phyloP scores from a whole-genome alignment of 1,140 invertebrate genomes.

The Brachionus rubens region DNA sequence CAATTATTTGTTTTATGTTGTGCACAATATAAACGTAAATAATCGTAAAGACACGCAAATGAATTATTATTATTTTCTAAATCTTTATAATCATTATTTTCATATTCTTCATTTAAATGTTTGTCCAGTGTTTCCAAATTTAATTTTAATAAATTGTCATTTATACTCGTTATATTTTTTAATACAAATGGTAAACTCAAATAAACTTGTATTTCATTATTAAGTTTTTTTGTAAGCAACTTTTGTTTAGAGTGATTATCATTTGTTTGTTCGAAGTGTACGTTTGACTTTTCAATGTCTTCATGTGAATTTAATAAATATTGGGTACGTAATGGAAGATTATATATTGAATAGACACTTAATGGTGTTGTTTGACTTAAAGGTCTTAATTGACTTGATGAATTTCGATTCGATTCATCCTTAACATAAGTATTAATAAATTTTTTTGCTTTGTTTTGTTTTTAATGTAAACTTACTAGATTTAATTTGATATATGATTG shows the following conservation, averaged over 20 bases:
- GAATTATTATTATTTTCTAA: too few species aligned
- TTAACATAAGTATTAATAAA: neutral
- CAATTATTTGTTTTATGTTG: constrained; percentile 33
- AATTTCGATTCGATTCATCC: constrained; percentile 26
- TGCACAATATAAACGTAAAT: constrained; percentile 31
- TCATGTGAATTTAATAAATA: constrained; percentile 30
- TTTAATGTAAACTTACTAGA: neutral
- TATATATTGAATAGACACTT: constrained; percentile 10
- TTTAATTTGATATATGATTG: neutral
- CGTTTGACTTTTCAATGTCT: constrained; percentile 25
- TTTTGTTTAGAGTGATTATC: neutral
- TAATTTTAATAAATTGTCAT: neutral
- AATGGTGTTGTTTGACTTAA: neutral
- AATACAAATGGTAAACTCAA: neutral
- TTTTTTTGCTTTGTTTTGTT: neutral
- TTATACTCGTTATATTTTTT: neutral
- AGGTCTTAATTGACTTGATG: neutral
- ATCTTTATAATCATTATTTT: too few species aligned
- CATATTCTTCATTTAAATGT: constrained; percentile 3
- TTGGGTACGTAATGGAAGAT: constrained; percentile 26
- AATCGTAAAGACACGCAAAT: neutral
- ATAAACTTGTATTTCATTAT: constrained; percentile 23
- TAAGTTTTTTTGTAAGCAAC: neutral
- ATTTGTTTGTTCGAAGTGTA: neutral
- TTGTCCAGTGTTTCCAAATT: neutral